Evolutionary conservation across 37 sponge, comb jelly and placozoan species (phyloP), one percentile per base, ranked within the genome.

Genomic region (Ephydatia muelleri): DNA sequence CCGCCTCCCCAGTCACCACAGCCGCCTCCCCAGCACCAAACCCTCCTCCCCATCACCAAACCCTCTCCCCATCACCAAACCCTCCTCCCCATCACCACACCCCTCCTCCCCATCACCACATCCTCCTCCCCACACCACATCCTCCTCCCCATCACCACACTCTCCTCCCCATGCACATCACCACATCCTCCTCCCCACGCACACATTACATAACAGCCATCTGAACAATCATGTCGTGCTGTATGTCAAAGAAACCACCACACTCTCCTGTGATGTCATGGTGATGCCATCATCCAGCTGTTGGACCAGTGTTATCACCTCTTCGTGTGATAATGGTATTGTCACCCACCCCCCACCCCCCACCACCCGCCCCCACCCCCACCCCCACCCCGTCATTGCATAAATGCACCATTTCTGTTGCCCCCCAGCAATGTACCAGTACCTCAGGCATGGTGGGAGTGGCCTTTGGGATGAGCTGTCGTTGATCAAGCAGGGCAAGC

Each of bases 391-490:
- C 32, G 1, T 71, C 72, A 19, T 21, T 11, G 19, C 47, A 11
- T 11, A 11, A 43, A 43, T 43, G 4, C 8, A 43, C 47, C 47
- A 4, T 8, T 43, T 8, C 6, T 43, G 47, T 43, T n/a, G n/a
- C n/a, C 47, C 47, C 4, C 26, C 74, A 87, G 88, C 82, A 4
- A 38, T 87, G 75, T 29, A 29, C 14, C 88, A 87, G 38, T 27
- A 82, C 31, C 76, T 87, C 27, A 43, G 64, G 22, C 26, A 34
- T 5, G 82, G 88, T 35, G 88, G 88, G 33, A 28, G 30, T 11
- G 77, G 67, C 3, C 77, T 87, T 5, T n/a, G 85, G 65, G 78
- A 85, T 48, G 90, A 90, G 31, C 69, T 90, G 34, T 85, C 74
- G 29, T 66, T 85, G 9, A 70, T 82, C 48, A 77, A 78, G 2